Percentiles rank a stretch among this genome's conserved stretches.
Evolutionary conservation across 2,113 vertebrate genomes (phyloP).

Genomic region (Brachyistius frenatus): DNA sequence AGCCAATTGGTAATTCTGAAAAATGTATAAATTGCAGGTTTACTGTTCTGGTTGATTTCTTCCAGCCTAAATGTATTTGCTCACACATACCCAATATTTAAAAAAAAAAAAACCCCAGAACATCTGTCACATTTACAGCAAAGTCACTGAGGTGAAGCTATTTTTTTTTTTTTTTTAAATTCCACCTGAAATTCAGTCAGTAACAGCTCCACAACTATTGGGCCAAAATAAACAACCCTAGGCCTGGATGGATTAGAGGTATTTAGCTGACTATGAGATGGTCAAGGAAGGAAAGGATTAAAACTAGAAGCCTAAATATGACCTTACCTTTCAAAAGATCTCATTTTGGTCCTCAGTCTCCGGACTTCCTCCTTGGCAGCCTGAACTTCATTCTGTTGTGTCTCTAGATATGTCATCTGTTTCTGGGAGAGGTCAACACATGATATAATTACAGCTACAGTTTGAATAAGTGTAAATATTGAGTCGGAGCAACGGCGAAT

Average conservation of each 20-base stretch:
- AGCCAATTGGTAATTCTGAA: background rate
- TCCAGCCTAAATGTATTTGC: too few species aligned
- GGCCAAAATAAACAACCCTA: too few species aligned
- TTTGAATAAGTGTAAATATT: background rate
- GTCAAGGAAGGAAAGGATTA: too few species aligned
- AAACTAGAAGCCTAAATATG: too few species aligned
- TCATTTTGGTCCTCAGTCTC: conserved; percentile 89
- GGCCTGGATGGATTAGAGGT: too few species aligned
- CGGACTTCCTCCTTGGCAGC: conserved; percentile 90
- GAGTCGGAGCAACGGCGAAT: background rate
- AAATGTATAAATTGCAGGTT: background rate
- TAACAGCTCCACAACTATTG: too few species aligned
- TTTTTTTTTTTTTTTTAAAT: too few species aligned
- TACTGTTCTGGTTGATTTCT: background rate
- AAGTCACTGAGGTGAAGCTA: too few species aligned
- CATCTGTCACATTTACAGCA: too few species aligned
- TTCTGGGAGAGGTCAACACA: conserved; percentile 82
- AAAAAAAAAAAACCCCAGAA: background rate
- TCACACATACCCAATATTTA: background rate
- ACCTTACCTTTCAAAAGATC: conserved; percentile 89
- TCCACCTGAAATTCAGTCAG: too few species aligned
- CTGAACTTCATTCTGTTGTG: conserved; percentile 88
- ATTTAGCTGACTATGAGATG: too few species aligned
- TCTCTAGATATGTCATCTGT: conserved; percentile 95
- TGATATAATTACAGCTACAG: background rate